These are phyloP conservation scores for Anser cygnoides DNA, from an alignment of 2,113 vertebrate species.

Conservation along the genomic window DNA sequence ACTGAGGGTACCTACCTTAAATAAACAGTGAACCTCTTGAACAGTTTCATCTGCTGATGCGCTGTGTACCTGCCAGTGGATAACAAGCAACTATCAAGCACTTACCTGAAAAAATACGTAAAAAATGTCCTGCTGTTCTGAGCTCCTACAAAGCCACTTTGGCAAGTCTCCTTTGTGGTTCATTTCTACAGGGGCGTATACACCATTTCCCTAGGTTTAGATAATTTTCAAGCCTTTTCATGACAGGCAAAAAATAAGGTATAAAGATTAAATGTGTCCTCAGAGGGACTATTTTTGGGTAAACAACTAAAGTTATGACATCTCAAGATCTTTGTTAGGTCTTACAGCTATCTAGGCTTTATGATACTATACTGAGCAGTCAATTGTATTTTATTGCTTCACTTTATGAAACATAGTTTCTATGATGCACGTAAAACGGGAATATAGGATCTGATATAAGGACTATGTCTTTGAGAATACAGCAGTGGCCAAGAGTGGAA, in stretches of 20 bases:
- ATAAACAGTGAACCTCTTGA: neutral
- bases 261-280: neutral
- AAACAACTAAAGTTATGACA: neutral
- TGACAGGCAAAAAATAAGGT: neutral
- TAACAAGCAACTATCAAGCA: neutral
- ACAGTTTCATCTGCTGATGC: neutral
- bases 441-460: neutral
- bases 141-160: neutral
- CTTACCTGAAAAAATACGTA: neutral
- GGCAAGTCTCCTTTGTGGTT: neutral
- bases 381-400: neutral
- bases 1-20: rapidly evolving
- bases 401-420: neutral
- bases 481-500: neutral
- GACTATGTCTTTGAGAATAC: neutral
- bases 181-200: neutral
- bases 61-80: neutral
- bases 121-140: neutral
- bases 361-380: neutral
- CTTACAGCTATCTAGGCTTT: neutral
- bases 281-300: neutral
- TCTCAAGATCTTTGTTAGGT: neutral
- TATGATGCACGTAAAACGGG: neutral
- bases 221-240: neutral
- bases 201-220: neutral